Evolutionary conservation across 2,888 invertebrate genomes (phyloP).

Genomic region (Dasysyrphus albostriatus): DNA sequence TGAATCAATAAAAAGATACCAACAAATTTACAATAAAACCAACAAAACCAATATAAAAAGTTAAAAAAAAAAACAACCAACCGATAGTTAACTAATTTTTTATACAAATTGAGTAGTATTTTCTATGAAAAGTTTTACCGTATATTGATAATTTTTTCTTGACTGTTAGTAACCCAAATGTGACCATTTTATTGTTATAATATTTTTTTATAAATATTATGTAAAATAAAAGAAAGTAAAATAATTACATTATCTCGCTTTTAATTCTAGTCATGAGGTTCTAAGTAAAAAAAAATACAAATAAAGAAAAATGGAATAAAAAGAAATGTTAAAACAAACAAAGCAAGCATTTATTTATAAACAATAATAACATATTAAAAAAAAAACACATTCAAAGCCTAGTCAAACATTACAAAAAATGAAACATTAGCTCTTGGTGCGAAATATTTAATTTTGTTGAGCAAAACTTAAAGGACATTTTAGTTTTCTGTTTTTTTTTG

Average conservation of each 20-base stretch:
- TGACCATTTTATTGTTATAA: constrained; percentile 62
- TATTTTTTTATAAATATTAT: constrained; percentile 22
- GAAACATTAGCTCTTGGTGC: constrained; percentile 32
- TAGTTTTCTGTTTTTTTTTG: constrained; percentile 30
- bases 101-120: constrained; percentile 72
- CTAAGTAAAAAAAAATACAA: constrained; percentile 19
- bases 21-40: constrained; percentile 67
- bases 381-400: constrained; percentile 43
- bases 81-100: constrained; percentile 75
- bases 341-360: constrained; percentile 53
- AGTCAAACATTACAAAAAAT: constrained; percentile 46
- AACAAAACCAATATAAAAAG: constrained; percentile 37
- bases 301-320: background rate
- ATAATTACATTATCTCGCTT: constrained; percentile 23
- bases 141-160: constrained; percentile 39
- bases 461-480: constrained; percentile 25
- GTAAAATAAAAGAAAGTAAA: background rate
- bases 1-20: constrained; percentile 30
- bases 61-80: constrained; percentile 50
- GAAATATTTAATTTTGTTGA: constrained; percentile 39
- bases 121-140: constrained; percentile 60
- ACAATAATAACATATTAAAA: constrained; percentile 10
- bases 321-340: constrained; percentile 34
- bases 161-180: constrained; percentile 59
- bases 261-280: constrained; percentile 64